Evolutionary conservation across 2,113 vertebrate species (phyloP).

Genomic region (Caranx ignobilis): DNA sequence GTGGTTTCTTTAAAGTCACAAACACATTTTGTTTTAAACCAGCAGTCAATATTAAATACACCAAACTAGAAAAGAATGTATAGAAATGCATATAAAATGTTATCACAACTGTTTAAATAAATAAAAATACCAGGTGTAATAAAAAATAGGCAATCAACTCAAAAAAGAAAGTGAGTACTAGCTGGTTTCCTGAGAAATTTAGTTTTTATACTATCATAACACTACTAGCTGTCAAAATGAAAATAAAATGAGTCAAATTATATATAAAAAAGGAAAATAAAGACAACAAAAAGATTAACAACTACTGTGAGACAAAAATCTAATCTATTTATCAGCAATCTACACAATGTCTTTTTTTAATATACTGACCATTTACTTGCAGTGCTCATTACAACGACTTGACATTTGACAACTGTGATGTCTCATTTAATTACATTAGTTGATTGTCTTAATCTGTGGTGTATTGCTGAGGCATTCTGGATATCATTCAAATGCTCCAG

Average conservation of each 20-base stretch:
- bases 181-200: constrained; percentile 76
- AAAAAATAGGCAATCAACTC: constrained; percentile 67
- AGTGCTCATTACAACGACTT: constrained; percentile 13
- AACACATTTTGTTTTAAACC: constrained; percentile 47
- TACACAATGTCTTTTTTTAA: neutral
- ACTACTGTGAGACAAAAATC: constrained; percentile 16
- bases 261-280: neutral
- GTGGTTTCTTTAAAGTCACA: constrained; percentile 55
- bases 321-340: constrained; percentile 12
- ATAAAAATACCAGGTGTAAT: constrained; percentile 52
- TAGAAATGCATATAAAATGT: constrained; percentile 74
- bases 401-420: constrained; percentile 1
- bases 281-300: constrained; percentile 22
- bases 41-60: constrained; percentile 66
- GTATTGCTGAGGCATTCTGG: constrained; percentile 55
- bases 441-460: constrained; percentile 66
- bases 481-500: constrained; percentile 8
- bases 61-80: constrained; percentile 55
- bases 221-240: constrained; percentile 51
- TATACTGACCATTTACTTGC: constrained; percentile 26
- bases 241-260: constrained; percentile 17
- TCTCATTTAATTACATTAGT: neutral
- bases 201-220: constrained; percentile 46
- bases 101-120: constrained; percentile 64
- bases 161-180: constrained; percentile 57